A percentile compares a stretch with the other conserved stretches of the same genome.
Conservation (phyloP, 1,140 invertebrate genomes). For the Lethrus apterus region DNA sequence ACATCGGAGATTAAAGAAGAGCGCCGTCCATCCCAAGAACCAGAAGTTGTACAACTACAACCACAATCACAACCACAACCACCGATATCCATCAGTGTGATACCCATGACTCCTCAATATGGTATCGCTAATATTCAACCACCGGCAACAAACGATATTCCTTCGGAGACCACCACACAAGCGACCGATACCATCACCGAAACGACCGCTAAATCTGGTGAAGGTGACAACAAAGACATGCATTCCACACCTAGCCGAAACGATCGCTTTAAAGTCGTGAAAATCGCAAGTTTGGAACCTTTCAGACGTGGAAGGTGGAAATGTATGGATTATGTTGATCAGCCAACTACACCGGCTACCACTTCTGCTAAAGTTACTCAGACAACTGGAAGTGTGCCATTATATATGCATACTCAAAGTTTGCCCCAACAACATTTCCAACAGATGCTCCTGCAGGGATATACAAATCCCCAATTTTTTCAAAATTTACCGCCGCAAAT, state of each 20-base stretch:
- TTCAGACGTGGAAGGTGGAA: constrained; percentile 91
- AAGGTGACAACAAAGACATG: constrained; percentile 31
- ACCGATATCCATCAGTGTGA: constrained; percentile 38
- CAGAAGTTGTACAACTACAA: constrained; percentile 5
- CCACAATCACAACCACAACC: constrained; percentile 7
- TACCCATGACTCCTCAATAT: constrained; percentile 41
- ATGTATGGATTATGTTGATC: constrained; percentile 92
- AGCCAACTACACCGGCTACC: constrained; percentile 28
- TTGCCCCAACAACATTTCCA: constrained; percentile 39
- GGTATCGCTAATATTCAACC: constrained; percentile 37
- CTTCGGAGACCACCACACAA: constrained; percentile 17
- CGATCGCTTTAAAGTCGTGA: constrained; percentile 92
- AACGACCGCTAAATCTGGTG: constrained; percentile 20
- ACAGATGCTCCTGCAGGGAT: constrained; percentile 36
- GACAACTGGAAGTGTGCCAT: constrained; percentile 23
- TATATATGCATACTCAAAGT: constrained; percentile 38
- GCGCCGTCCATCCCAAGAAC: constrained; percentile 4
- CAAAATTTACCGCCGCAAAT: constrained; percentile 33
- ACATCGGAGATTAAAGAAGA: constrained; percentile 24
- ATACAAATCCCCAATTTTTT: constrained; percentile 33
- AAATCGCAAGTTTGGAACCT: constrained; percentile 93
- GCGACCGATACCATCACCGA: constrained; percentile 23
- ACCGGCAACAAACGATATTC: constrained; percentile 19
- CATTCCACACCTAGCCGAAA: constrained; percentile 50
- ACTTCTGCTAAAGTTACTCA: constrained; percentile 21